These are phyloP conservation scores for Eupeodes latifasciatus DNA, from an alignment of 2,888 invertebrate species.

Conservation along the genomic window DNA sequence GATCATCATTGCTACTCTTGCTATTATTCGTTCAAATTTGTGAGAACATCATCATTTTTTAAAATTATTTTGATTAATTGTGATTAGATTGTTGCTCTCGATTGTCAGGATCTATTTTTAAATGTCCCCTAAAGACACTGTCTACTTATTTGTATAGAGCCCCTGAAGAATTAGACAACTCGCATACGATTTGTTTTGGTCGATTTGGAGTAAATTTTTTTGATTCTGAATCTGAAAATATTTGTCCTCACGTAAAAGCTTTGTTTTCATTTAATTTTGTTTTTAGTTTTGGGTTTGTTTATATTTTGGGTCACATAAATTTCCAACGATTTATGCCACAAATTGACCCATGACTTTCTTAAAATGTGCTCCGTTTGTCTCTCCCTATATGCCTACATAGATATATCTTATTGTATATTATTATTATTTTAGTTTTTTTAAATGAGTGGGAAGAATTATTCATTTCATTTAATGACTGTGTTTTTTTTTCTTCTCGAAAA, in stretches of 20 bases:
- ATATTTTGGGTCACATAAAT: conserved; percentile 68
- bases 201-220: conserved; percentile 60
- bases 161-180: not conserved
- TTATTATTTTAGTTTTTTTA: not conserved
- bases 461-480: conserved; percentile 49
- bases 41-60: conserved; percentile 69
- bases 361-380: not conserved
- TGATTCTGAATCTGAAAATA: conserved; percentile 34
- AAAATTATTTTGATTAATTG: conserved; percentile 72
- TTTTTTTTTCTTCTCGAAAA: conserved; percentile 9
- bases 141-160: not conserved
- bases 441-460: conserved; percentile 47
- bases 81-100: conserved; percentile 64
- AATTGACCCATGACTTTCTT: conserved; percentile 42
- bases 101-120: conserved; percentile 56
- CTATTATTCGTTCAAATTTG: conserved; percentile 49
- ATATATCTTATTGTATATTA: not conserved
- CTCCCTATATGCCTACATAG: not conserved
- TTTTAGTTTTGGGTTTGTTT: conserved; percentile 53
- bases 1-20: conserved; percentile 31
- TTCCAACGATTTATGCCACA: conserved; percentile 51
- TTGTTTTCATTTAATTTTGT: conserved; percentile 24
- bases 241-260: conserved; percentile 47
- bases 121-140: not conserved
- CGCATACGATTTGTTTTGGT: conserved; percentile 43